phyloP scores from a whole-genome alignment of 1,140 invertebrate genomes.

The Gyrodactylus salaris region DNA sequence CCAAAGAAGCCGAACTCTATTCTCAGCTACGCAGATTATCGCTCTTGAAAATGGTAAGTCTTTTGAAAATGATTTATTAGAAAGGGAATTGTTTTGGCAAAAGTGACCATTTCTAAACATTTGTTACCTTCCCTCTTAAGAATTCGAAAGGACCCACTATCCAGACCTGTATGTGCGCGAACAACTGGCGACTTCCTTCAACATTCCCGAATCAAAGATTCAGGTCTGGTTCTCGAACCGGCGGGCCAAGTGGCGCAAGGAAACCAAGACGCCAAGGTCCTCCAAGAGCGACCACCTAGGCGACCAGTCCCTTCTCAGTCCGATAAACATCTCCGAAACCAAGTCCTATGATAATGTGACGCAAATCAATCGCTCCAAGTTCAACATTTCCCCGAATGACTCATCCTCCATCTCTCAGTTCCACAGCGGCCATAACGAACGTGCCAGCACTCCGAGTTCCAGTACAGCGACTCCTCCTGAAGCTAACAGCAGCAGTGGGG shows the following conservation, averaged over 20 bases:
- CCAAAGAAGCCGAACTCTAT: slow-evolving; percentile 3
- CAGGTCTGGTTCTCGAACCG: slow-evolving; percentile 97
- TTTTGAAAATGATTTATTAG: neutral
- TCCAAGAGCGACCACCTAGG: neutral
- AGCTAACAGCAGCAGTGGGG: neutral
- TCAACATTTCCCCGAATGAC: neutral
- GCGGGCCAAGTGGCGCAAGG: slow-evolving; percentile 78
- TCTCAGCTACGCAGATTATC: neutral
- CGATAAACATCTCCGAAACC: neutral
- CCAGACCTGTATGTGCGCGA: slow-evolving; percentile 93
- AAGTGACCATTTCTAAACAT: too few relatives aligned
- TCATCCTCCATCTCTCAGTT: too few relatives aligned
- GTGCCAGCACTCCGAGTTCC: neutral
- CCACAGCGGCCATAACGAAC: neutral
- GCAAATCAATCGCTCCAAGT: too few relatives aligned
- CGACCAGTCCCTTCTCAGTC: neutral
- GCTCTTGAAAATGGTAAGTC: slow-evolving; percentile 1
- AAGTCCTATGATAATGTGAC: neutral
- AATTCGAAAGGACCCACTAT: slow-evolving; percentile 95
- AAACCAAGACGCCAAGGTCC: slow-evolving; percentile 41
- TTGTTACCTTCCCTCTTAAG: slow-evolving; percentile 17
- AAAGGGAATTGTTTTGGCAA: too few relatives aligned
- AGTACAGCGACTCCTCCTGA: neutral
- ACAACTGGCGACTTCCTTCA: slow-evolving; percentile 77
- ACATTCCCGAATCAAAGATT: slow-evolving; percentile 90